Conservation (phyloP, 2,888 invertebrate genomes). For the Drosophila bunnanda region DNA sequence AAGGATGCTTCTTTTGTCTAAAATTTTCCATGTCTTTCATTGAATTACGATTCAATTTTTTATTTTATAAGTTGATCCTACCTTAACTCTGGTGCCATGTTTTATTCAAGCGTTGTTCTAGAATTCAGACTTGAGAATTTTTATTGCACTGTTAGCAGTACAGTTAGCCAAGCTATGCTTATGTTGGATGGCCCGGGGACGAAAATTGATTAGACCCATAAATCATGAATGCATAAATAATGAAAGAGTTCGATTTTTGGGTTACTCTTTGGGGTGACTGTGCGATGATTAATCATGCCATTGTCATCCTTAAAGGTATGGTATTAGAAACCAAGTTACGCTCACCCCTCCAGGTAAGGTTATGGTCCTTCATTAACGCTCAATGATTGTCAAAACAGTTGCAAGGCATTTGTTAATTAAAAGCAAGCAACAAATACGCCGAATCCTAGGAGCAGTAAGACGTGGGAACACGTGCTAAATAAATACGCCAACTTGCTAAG, state of each 20-base stretch:
- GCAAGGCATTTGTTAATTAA: constrained; percentile 76
- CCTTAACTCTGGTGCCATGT: too few species aligned
- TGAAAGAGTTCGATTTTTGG: not conserved
- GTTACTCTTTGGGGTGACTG: not conserved
- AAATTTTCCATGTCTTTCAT: too few species aligned
- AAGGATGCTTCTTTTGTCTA: too few species aligned
- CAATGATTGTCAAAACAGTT: constrained; percentile 65
- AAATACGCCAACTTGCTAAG: constrained; percentile 70
- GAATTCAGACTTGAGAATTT: too few species aligned
- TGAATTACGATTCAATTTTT: too few species aligned
- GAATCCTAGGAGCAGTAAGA: constrained; percentile 14
- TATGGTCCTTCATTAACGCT: constrained; percentile 32
- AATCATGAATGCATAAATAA: not conserved
- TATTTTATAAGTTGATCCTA: too few species aligned
- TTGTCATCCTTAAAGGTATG: constrained; percentile 6
- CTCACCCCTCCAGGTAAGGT: not conserved
- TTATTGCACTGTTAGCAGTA: not conserved
- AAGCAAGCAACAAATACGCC: constrained; percentile 67
- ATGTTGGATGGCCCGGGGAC: not conserved
- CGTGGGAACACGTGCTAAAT: constrained; percentile 69
- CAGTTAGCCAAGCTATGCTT: not conserved
- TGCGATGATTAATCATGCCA: not conserved
- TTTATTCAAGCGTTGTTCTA: too few species aligned
- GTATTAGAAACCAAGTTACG: not conserved
- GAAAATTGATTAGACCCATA: not conserved